phyloP scores from a whole-genome alignment of 1,140 invertebrate species.

The Thereuonema tuberculata region DNA sequence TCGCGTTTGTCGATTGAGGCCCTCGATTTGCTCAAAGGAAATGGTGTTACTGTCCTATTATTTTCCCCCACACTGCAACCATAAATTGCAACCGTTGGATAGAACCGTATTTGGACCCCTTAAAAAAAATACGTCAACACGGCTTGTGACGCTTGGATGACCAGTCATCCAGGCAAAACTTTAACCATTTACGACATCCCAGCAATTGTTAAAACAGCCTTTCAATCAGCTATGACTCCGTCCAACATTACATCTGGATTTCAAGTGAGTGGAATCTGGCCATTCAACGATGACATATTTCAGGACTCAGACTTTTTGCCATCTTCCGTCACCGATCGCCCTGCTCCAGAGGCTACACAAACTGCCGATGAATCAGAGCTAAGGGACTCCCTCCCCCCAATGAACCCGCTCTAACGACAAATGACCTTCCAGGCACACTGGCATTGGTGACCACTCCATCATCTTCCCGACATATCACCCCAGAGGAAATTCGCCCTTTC shows the following conservation, averaged over 20 bases:
- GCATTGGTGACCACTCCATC: too few species aligned
- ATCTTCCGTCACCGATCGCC: conserved; percentile 12
- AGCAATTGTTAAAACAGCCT: conserved; percentile 19
- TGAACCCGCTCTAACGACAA: too few species aligned
- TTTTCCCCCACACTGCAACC: conserved; percentile 29
- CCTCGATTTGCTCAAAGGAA: conserved; percentile 15
- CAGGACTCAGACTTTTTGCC: conserved; percentile 18
- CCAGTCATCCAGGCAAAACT: conserved; percentile 20
- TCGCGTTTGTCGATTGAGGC: conserved; percentile 17
- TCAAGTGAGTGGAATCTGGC: conserved; percentile 17
- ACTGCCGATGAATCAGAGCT: too few species aligned
- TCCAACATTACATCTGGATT: conserved; percentile 23
- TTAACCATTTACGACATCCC: conserved; percentile 27
- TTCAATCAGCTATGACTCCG: conserved; percentile 18
- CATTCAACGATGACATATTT: conserved; percentile 19
- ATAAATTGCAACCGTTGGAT: conserved; percentile 36
- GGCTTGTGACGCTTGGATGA: conserved; percentile 24
- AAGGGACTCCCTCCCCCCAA: too few species aligned
- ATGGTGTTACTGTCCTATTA: conserved; percentile 28
- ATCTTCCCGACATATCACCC: too few species aligned
- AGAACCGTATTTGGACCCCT: conserved; percentile 27
- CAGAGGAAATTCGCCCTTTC: too few species aligned
- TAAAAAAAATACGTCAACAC: conserved; percentile 25
- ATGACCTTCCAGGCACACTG: too few species aligned
- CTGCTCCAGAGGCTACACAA: background rate